Evolutionary conservation across 2,888 invertebrate species (phyloP).

Genomic region (Octodonta nipae): DNA sequence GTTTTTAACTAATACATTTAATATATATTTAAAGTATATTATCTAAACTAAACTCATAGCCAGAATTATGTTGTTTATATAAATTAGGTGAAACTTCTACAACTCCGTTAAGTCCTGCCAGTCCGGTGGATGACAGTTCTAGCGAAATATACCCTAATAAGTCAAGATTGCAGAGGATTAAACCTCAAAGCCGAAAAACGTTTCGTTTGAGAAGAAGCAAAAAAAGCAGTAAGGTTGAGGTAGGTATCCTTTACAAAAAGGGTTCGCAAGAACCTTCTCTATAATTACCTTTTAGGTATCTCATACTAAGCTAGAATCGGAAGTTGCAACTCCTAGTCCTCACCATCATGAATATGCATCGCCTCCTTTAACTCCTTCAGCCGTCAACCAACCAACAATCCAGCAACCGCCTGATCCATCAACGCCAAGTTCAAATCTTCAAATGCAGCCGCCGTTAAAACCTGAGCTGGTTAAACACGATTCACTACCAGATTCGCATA

Average conservation of each 20-base stretch:
- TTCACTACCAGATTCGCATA: constrained; percentile 25
- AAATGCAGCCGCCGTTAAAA: constrained; percentile 7
- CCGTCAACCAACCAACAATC: constrained; percentile 5
- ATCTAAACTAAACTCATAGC: too few relatives aligned
- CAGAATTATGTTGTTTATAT: neutral
- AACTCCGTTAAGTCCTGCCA: constrained; percentile 61
- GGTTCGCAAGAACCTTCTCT: too few relatives aligned
- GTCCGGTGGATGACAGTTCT: constrained; percentile 54
- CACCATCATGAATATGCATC: too few relatives aligned
- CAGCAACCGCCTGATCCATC: constrained; percentile 1
- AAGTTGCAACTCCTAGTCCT: too few relatives aligned
- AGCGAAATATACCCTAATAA: constrained; percentile 43
- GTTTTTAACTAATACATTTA: too few relatives aligned
- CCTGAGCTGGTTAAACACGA: constrained; percentile 6
- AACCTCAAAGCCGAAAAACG: constrained; percentile 87
- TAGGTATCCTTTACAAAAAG: too few relatives aligned
- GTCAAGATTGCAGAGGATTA: constrained; percentile 75
- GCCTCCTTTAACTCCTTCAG: constrained; percentile 18
- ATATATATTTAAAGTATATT: too few relatives aligned
- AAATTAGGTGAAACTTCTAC: constrained; percentile 57
- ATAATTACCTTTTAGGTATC: too few relatives aligned
- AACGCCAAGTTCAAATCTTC: too few relatives aligned
- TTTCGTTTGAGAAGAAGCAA: constrained; percentile 75
- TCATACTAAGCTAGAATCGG: too few relatives aligned
- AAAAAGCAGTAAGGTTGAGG: constrained; percentile 52